phyloP scores from a whole-genome alignment of 2,113 vertebrate genomes.

The Lagopus leucura region DNA sequence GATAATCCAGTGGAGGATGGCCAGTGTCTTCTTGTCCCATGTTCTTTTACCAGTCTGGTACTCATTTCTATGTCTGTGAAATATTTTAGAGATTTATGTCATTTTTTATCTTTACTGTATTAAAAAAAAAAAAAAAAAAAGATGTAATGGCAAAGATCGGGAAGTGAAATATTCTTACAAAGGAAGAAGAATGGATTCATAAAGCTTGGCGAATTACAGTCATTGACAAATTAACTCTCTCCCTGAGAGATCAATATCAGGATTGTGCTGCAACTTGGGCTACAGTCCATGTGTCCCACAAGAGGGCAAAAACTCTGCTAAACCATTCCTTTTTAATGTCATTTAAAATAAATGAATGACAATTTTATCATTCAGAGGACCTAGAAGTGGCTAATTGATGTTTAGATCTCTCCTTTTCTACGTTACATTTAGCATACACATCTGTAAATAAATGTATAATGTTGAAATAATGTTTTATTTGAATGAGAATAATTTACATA shows the following conservation, averaged over 20 bases:
- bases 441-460: background rate
- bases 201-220: slow-evolving; percentile 70
- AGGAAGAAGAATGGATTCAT: slow-evolving; percentile 70
- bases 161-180: slow-evolving; percentile 60
- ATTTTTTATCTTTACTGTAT: slow-evolving; percentile 56
- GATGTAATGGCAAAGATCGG: slow-evolving; percentile 11
- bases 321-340: slow-evolving; percentile 45
- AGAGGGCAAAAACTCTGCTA: slow-evolving; percentile 40
- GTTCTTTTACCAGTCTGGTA: background rate
- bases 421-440: background rate
- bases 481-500: background rate
- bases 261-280: slow-evolving; percentile 49
- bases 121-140: background rate
- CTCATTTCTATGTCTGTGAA: background rate
- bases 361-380: slow-evolving; percentile 46
- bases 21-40: background rate
- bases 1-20: background rate
- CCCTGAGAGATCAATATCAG: slow-evolving; percentile 62
- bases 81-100: slow-evolving; percentile 11
- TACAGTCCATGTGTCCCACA: slow-evolving; percentile 40
- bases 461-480: background rate
- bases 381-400: background rate
- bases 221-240: slow-evolving; percentile 72
- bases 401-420: background rate
- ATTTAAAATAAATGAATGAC: slow-evolving; percentile 52